Percentiles rank a stretch among this genome's conserved stretches.
Evolutionary conservation across 2,888 invertebrate species (phyloP).

Genomic region (Papilio protenor): DNA sequence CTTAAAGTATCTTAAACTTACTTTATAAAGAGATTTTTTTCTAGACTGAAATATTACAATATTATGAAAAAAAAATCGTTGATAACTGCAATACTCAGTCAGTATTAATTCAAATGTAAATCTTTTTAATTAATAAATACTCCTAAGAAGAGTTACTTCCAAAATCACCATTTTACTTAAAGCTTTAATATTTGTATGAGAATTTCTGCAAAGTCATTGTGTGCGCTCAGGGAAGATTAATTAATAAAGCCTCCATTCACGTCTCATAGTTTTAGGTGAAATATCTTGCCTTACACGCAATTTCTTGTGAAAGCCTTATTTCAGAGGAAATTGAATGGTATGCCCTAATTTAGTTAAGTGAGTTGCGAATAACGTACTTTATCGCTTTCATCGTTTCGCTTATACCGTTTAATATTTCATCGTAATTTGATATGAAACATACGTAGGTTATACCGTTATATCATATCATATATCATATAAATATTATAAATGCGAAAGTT

Average conservation of each 20-base stretch:
- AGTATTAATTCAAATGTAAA: too few species aligned
- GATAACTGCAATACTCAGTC: too few species aligned
- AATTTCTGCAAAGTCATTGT: background rate
- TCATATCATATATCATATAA: too few species aligned
- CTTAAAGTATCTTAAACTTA: too few species aligned
- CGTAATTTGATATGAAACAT: background rate
- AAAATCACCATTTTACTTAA: background rate
- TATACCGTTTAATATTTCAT: conserved; percentile 5
- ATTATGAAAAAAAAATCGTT: too few species aligned
- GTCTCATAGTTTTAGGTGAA: conserved; percentile 29
- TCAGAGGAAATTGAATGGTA: conserved; percentile 31
- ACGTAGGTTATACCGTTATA: too few species aligned
- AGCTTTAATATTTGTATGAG: background rate
- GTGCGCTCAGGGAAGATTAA: conserved; percentile 27
- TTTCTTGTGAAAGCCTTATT: conserved; percentile 25
- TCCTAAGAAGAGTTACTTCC: background rate
- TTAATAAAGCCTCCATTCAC: conserved; percentile 33
- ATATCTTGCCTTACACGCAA: conserved; percentile 21
- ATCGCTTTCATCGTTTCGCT: background rate
- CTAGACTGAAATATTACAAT: too few species aligned
- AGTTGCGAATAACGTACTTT: conserved; percentile 25
- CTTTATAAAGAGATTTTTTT: too few species aligned
- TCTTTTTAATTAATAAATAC: too few species aligned
- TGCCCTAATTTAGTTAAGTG: conserved; percentile 31
- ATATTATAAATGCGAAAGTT: too few species aligned